Evolutionary conservation across 2,888 invertebrate species (phyloP).

Genomic region (Aspidiotus rigidus): DNA sequence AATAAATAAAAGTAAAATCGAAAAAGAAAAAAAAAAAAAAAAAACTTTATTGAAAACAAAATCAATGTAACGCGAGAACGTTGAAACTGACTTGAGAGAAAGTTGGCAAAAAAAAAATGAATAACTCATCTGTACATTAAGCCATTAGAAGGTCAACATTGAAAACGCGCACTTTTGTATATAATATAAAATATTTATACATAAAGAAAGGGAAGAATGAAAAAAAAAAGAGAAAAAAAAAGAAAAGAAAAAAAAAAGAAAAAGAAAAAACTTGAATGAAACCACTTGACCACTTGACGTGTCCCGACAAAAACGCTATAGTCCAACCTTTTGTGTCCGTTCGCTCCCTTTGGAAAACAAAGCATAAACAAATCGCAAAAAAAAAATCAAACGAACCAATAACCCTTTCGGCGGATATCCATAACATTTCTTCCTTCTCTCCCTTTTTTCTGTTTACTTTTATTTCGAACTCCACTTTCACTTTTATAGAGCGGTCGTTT

Average conservation of each 20-base stretch:
- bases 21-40: background rate
- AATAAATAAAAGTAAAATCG: slow-evolving; percentile 3
- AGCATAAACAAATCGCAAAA: too few relatives aligned
- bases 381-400: too few relatives aligned
- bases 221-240: background rate
- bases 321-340: too few relatives aligned
- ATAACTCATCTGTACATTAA: background rate
- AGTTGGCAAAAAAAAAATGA: slow-evolving; percentile 1
- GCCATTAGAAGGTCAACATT: background rate
- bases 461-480: too few relatives aligned
- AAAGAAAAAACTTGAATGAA: background rate
- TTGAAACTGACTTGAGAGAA: background rate
- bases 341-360: too few relatives aligned
- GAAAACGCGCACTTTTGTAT: background rate
- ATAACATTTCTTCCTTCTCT: too few relatives aligned
- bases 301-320: too few relatives aligned
- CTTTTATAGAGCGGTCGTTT: too few relatives aligned
- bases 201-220: background rate
- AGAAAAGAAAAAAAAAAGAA: background rate
- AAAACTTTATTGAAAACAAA: background rate
- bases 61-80: background rate
- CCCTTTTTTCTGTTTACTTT: too few relatives aligned
- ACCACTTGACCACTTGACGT: background rate
- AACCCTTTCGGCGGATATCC: too few relatives aligned
- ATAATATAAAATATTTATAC: background rate